Evolutionary conservation across 2,797 vertebrate species (phyloP).

Genomic region (Triplophysa yarkandensis): DNA sequence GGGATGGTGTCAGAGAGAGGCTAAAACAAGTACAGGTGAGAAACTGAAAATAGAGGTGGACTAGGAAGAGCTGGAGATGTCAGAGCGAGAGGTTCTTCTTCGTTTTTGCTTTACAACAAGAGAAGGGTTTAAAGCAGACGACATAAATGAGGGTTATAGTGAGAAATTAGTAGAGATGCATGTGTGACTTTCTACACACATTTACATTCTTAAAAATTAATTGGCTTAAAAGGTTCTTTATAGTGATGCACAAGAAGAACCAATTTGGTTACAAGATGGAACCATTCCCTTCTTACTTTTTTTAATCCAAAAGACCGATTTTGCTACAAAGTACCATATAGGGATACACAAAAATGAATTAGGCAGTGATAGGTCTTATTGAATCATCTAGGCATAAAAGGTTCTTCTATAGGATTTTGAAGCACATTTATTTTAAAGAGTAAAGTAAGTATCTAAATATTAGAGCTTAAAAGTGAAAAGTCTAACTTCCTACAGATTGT

Average conservation of each 20-base stretch:
- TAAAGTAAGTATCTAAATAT: no score
- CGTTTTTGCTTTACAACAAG: background rate
- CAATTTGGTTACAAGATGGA: no score
- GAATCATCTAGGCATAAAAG: no score
- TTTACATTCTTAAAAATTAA: background rate
- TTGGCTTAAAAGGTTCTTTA: no score
- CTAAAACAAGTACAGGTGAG: slow-evolving; percentile 26
- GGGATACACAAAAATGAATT: no score
- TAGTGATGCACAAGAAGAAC: no score
- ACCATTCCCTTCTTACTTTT: no score
- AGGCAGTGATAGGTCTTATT: no score
- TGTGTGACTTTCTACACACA: background rate
- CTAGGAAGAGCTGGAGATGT: slow-evolving; percentile 20
- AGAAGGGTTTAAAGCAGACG: slow-evolving; percentile 9
- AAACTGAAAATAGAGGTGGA: slow-evolving; percentile 27
- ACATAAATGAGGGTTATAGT: slow-evolving; percentile 26
- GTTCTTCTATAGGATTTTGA: no score
- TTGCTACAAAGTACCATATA: no score
- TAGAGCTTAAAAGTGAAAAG: slow-evolving; percentile 4
- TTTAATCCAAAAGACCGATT: no score
- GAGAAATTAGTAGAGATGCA: slow-evolving; percentile 6
- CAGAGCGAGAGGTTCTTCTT: background rate
- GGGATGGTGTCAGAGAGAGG: slow-evolving; percentile 12
- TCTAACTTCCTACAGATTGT: background rate
- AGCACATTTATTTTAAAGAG: no score